phyloP scores from a whole-genome alignment of 2,888 invertebrate genomes.

The Pycnomerus fuliginosus region DNA sequence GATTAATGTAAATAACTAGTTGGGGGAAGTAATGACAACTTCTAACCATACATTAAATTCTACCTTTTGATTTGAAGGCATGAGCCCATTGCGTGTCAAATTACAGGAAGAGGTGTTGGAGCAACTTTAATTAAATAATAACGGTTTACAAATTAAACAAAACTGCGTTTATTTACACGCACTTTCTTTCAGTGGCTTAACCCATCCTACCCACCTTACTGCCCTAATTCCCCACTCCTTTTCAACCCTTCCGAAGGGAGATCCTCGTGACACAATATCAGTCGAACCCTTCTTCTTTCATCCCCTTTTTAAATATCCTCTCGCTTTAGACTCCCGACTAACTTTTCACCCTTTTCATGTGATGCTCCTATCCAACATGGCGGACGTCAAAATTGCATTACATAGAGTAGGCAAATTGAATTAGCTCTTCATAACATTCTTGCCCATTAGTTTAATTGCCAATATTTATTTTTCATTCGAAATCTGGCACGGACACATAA shows the following conservation, averaged over 20 bases:
- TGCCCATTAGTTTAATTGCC: constrained; percentile 25
- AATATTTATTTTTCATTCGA: constrained; percentile 29
- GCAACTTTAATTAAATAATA: constrained; percentile 17
- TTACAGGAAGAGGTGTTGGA: constrained; percentile 13
- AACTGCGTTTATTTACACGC: constrained; percentile 5
- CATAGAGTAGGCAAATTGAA: constrained; percentile 22
- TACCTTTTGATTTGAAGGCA: constrained; percentile 14
- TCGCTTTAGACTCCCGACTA: too few relatives aligned
- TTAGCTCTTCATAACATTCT: constrained; percentile 23
- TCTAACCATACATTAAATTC: constrained; percentile 8
- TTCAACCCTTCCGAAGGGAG: constrained; percentile 31
- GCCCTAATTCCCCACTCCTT: constrained; percentile 39
- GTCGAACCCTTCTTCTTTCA: constrained; percentile 34
- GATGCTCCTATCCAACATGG: constrained; percentile 19
- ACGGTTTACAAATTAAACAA: constrained; percentile 7
- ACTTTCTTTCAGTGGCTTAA: too few relatives aligned
- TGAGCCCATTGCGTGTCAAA: constrained; percentile 14
- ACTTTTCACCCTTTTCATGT: constrained; percentile 18
- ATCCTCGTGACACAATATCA: constrained; percentile 34
- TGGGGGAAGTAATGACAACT: constrained; percentile 9
- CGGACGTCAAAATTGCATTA: constrained; percentile 26
- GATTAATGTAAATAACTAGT: constrained; percentile 16
- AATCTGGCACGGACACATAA: constrained; percentile 10
- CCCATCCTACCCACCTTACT: constrained; percentile 35
- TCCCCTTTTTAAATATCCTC: constrained; percentile 26